Evolutionary conservation across 92 coral and sea anemone genomes (phyloP).

Genomic region (Porites cylindrica): DNA sequence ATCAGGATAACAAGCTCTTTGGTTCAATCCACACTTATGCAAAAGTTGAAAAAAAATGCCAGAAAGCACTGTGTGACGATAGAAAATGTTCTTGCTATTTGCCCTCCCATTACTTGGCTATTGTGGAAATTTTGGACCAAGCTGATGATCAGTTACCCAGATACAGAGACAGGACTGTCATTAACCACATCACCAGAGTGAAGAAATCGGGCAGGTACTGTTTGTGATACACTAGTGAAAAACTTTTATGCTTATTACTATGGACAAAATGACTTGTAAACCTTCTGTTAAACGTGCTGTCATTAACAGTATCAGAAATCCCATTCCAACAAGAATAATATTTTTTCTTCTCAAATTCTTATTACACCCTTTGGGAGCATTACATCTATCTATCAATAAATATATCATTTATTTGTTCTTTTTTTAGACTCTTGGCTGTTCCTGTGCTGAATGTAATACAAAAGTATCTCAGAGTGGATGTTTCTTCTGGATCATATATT

Average conservation of each 20-base stretch:
- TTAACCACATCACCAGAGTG: constrained; percentile 37
- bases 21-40: constrained; percentile 45
- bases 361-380: too few species aligned
- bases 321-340: too few species aligned
- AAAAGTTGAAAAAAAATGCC: constrained; percentile 47
- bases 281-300: neutral
- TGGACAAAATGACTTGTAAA: neutral
- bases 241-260: neutral
- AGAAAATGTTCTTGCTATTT: constrained; percentile 37
- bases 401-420: constrained; percentile 9
- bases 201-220: constrained; percentile 10
- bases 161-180: constrained; percentile 23
- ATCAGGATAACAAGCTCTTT: constrained; percentile 8
- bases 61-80: constrained; percentile 15
- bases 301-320: too few species aligned
- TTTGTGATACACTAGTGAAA: neutral
- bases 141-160: constrained; percentile 34
- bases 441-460: constrained; percentile 26
- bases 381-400: neutral
- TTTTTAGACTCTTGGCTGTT: constrained; percentile 44
- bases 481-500: constrained; percentile 9
- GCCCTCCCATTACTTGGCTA: constrained; percentile 20
- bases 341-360: too few species aligned
- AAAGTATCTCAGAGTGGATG: constrained; percentile 39
- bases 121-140: constrained; percentile 33